Evolutionary conservation across 2,888 invertebrate genomes (phyloP).

Genomic region (Caenorhabditis imperialis): DNA sequence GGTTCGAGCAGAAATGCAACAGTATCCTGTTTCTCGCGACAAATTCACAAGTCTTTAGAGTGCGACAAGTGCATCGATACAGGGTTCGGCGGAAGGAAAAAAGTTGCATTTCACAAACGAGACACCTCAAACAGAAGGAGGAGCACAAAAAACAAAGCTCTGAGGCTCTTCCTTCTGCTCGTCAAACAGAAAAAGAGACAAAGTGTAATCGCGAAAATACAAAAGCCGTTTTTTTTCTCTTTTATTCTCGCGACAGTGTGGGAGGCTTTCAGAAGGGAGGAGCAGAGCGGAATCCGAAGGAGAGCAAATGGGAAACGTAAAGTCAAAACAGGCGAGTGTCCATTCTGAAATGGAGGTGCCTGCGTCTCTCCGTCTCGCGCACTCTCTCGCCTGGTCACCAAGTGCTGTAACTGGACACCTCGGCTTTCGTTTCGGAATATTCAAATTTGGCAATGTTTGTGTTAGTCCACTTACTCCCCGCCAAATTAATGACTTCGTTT

Average conservation of each 20-base stretch:
- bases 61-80: slow-evolving; percentile 15
- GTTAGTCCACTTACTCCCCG: slow-evolving; percentile 15
- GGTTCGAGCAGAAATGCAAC: too few species aligned
- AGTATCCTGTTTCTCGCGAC: too few species aligned
- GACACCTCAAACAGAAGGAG: slow-evolving; percentile 32
- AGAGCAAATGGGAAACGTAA: slow-evolving; percentile 11
- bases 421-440: slow-evolving; percentile 49
- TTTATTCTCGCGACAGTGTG: slow-evolving; percentile 2
- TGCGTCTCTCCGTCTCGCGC: slow-evolving; percentile 24
- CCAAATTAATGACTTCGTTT: slow-evolving; percentile 31
- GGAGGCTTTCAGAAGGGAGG: slow-evolving; percentile 23
- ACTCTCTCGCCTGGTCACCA: slow-evolving; percentile 33
- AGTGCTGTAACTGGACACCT: slow-evolving; percentile 48
- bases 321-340: slow-evolving; percentile 46
- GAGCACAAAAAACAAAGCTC: slow-evolving; percentile 44
- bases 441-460: slow-evolving; percentile 40
- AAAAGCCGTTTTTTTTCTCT: slow-evolving; percentile 27
- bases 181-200: slow-evolving; percentile 36
- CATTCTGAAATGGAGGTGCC: slow-evolving; percentile 45
- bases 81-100: slow-evolving; percentile 25
- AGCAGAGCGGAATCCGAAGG: slow-evolving; percentile 9
- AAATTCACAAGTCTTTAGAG: slow-evolving; percentile 7
- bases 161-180: slow-evolving; percentile 24
- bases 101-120: slow-evolving; percentile 48
- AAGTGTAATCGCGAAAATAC: slow-evolving; percentile 49